These are phyloP conservation scores for Ctenomys sociabilis DNA, from an alignment of 2,113 vertebrate species.

Conservation along the genomic window DNA sequence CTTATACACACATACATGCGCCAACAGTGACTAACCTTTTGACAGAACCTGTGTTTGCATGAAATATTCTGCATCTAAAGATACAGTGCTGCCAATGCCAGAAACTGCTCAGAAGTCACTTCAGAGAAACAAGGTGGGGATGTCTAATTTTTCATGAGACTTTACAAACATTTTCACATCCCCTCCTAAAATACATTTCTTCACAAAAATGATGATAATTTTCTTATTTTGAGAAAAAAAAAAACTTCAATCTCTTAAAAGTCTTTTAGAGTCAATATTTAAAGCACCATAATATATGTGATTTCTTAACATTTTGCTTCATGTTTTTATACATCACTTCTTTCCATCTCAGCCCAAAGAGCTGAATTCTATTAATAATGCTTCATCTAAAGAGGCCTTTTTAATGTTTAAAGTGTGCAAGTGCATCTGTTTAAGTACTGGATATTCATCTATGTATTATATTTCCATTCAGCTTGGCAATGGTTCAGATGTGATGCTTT, in stretches of 20 bases:
- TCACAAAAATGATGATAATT: conserved; percentile 35
- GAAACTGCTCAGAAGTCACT: not conserved
- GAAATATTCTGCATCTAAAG: not conserved
- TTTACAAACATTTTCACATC: not conserved
- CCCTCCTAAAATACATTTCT: not conserved
- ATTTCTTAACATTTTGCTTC: not conserved
- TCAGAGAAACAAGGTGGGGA: not conserved
- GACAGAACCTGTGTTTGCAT: not conserved
- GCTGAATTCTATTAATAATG: not conserved
- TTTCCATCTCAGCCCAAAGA: not conserved
- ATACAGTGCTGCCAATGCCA: not conserved
- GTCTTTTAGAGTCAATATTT: conserved; percentile 11
- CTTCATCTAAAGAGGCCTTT: not conserved
- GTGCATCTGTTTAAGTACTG: not conserved
- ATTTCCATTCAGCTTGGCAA: conserved; percentile 56
- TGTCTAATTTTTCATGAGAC: not conserved
- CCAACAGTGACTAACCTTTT: not conserved
- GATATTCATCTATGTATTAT: not conserved
- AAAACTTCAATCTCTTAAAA: not conserved
- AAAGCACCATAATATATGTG: conserved; percentile 16
- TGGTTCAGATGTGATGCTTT: conserved; percentile 35
- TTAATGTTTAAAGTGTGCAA: not conserved
- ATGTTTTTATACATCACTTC: not conserved
- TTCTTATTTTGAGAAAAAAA: conserved; percentile 46
- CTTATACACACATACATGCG: not conserved